Base-by-base conservation (phyloP, 2,888 invertebrate species). In the Rhagonycha lutea region DNA sequence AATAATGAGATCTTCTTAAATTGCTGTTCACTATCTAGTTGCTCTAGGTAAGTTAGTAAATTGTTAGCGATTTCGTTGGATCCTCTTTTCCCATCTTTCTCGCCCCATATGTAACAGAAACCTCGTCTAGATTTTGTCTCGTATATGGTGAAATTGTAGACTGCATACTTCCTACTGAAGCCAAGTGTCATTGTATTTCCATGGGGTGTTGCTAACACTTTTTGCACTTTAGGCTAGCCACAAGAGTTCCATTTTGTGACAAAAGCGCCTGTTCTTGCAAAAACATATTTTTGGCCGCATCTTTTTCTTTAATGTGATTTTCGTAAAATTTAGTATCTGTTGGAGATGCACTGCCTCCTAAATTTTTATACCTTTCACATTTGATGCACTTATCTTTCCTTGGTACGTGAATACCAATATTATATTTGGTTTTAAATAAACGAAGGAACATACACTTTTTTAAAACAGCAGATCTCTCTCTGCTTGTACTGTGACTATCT, bases 61-160 rank as follows among this genome's bases (percentile, higher is more conserved):
- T 78, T 74, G 7, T 73, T 71, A 32, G 29, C 68, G 26, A 77
- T 73, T 70, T 79, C 70, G 28, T 72, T 72, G 23, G 26, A 29
- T 14, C 75, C 77, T 68, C 77, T 61, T 71, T 79, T 80, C 63
- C 75, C 81, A 62, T 79, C 77, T 61, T 75, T 75, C 26, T 81
- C 79, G 14, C 78, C 80, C 79, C 78, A 80, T 2, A 75, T 18
- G 60, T 78, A 81, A 70, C 82, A 81, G 71, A 68, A 78, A 28
- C 74, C 81, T 14, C 78, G 70, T 71, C 77, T 78, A n/a, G 78
- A 76, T 10, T 23, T 14, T 32, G 76, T 81, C 73, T 81, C 81
- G 61, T 82, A 82, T 7, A 82, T 29, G n/a, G 80, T 81, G 18
- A 82, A 79, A 78, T 82, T 82, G 47, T 78, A 82, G 2, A 81